These are phyloP conservation scores for Carcharodon carcharias DNA, from an alignment of 2,797 vertebrate genomes.

Conservation along the genomic window DNA sequence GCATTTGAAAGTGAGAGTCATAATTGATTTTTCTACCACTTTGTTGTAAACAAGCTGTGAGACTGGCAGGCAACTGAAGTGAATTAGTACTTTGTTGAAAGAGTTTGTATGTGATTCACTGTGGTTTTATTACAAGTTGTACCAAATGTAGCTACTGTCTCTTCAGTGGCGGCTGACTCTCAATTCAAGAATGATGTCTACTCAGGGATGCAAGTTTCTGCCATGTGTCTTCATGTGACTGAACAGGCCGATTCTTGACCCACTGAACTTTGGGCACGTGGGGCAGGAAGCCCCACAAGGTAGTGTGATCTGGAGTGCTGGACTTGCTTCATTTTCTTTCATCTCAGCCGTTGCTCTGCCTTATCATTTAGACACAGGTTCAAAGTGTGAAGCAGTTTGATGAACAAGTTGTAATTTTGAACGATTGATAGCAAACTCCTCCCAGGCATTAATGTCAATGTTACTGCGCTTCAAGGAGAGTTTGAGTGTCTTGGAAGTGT, in stretches of 20 bases:
- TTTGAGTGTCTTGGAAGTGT: too few relatives aligned
- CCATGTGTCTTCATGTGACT: not conserved
- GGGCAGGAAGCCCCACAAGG: not conserved
- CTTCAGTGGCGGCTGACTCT: not conserved
- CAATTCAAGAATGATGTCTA: not conserved
- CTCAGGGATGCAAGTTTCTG: not conserved
- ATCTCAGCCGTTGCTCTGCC: too few relatives aligned
- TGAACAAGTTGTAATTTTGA: not conserved
- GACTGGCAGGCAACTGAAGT: not conserved
- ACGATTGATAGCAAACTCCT: not conserved
- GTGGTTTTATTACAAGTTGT: not conserved
- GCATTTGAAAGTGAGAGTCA: not conserved
- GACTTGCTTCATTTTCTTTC: too few relatives aligned
- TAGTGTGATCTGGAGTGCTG: too few relatives aligned
- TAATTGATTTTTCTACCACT: not conserved
- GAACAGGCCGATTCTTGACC: not conserved
- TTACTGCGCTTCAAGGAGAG: too few relatives aligned
- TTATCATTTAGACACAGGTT: not conserved
- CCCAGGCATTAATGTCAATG: not conserved
- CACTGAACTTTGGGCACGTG: not conserved
- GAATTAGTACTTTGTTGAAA: not conserved
- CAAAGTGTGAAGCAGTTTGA: too few relatives aligned
- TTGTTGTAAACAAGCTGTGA: not conserved
- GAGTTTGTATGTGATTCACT: not conserved
- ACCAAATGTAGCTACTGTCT: not conserved